Conservation (phyloP, 2,888 invertebrate species). For the Apodemia duryi region DNA sequence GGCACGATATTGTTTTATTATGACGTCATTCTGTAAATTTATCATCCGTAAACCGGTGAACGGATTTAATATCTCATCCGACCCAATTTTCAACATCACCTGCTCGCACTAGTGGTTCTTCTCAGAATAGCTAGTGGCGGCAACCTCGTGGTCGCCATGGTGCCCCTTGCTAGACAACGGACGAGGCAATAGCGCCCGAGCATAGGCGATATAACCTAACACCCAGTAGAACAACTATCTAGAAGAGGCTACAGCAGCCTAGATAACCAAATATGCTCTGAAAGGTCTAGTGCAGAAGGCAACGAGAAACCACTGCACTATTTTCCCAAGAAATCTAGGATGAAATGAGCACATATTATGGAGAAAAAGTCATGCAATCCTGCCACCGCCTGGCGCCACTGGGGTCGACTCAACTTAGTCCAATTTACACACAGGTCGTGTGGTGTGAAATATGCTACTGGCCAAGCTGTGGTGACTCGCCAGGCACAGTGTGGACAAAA, state of each 20-base stretch:
- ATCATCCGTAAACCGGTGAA: too few species aligned
- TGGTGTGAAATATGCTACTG: conserved; percentile 32
- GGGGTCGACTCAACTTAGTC: too few species aligned
- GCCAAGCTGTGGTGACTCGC: conserved; percentile 21
- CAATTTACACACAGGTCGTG: conserved; percentile 14
- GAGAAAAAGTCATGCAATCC: conserved; percentile 21
- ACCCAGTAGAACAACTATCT: neutral
- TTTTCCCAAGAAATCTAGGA: conserved; percentile 15
- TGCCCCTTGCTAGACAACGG: neutral
- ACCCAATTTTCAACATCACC: too few species aligned
- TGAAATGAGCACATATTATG: conserved; percentile 13
- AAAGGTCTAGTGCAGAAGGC: neutral
- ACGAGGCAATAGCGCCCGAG: neutral
- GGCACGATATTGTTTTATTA: too few species aligned
- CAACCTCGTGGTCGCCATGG: too few species aligned
- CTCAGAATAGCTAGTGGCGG: too few species aligned
- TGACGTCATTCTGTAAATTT: too few species aligned
- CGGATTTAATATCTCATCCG: too few species aligned
- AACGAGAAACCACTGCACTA: neutral
- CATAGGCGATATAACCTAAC: neutral
- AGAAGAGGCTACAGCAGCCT: neutral
- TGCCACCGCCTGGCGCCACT: conserved; percentile 25
- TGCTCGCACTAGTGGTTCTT: too few species aligned
- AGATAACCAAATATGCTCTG: too few species aligned
- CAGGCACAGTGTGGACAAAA: neutral